These are phyloP conservation scores for Sebastes trivittatus DNA, from an alignment of 2,797 vertebrate genomes.

Conservation along the genomic window DNA sequence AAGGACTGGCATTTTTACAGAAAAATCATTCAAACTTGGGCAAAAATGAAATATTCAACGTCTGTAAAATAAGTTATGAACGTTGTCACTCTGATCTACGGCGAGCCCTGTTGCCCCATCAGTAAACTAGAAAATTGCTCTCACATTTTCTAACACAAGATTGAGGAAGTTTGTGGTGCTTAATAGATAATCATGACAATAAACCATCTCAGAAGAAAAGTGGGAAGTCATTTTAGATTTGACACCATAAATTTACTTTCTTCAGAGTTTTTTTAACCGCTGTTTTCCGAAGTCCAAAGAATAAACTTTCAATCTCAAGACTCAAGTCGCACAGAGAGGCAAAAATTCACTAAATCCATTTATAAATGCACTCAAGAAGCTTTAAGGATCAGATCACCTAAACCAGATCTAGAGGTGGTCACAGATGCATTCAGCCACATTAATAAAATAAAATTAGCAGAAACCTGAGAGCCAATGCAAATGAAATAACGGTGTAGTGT, in stretches of 20 bases:
- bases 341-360: slow-evolving; percentile 2
- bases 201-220: background rate
- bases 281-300: background rate
- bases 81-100: background rate
- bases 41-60: background rate
- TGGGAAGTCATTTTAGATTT: background rate
- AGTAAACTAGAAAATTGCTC: background rate
- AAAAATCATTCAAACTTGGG: background rate
- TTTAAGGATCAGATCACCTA: slow-evolving; percentile 25
- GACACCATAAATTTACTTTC: background rate
- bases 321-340: background rate
- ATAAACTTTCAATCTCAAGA: background rate
- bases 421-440: slow-evolving; percentile 24
- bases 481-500: slow-evolving; percentile 18
- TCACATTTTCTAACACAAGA: background rate
- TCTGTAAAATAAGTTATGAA: no score
- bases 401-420: slow-evolving; percentile 2
- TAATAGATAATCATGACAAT: background rate
- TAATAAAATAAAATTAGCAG: slow-evolving; percentile 19
- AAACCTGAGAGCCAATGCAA: slow-evolving; percentile 26
- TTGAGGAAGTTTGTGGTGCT: background rate
- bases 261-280: background rate
- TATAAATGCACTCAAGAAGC: background rate
- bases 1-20: background rate
- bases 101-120: background rate